Conservation (phyloP, 1,140 invertebrate genomes). For the Aphaenogaster floridana region DNA sequence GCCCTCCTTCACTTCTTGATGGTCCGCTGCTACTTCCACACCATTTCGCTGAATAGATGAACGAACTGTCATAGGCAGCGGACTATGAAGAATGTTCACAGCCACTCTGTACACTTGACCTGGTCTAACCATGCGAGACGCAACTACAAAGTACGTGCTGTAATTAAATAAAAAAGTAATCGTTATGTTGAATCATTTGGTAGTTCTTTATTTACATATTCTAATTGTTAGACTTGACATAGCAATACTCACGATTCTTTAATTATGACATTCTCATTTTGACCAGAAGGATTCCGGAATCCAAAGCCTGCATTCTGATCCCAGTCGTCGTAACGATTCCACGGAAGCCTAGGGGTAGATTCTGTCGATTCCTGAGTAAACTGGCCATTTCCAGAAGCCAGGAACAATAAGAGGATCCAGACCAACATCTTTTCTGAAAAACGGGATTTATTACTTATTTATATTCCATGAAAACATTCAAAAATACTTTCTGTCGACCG, state of each 20-base stretch:
- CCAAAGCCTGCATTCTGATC: conserved; percentile 62
- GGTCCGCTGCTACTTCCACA: conserved; percentile 93
- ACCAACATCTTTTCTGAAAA: conserved; percentile 74
- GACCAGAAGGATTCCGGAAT: conserved; percentile 55
- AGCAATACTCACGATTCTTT: conserved; percentile 88
- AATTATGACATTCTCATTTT: conserved; percentile 87
- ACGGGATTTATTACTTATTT: conserved; percentile 18
- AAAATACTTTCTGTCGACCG: neutral
- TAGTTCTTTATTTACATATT: conserved; percentile 6
- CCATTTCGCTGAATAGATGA: conserved; percentile 95
- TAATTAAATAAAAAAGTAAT: conserved; percentile 62
- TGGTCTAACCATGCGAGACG: conserved; percentile 94
- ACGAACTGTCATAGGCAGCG: conserved; percentile 92
- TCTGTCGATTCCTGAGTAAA: conserved; percentile 70
- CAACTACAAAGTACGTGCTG: conserved; percentile 95
- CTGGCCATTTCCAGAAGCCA: conserved; percentile 70
- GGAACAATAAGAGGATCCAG: conserved; percentile 69
- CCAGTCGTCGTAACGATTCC: conserved; percentile 77
- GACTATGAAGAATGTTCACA: conserved; percentile 92
- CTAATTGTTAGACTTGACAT: conserved; percentile 9
- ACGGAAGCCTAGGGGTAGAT: conserved; percentile 71
- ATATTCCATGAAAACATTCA: neutral
- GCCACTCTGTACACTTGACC: conserved; percentile 94
- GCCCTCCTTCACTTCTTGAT: conserved; percentile 92
- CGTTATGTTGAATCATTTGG: neutral